phyloP scores from a whole-genome alignment of 2,113 vertebrate species.

The Phocoena phocoena region DNA sequence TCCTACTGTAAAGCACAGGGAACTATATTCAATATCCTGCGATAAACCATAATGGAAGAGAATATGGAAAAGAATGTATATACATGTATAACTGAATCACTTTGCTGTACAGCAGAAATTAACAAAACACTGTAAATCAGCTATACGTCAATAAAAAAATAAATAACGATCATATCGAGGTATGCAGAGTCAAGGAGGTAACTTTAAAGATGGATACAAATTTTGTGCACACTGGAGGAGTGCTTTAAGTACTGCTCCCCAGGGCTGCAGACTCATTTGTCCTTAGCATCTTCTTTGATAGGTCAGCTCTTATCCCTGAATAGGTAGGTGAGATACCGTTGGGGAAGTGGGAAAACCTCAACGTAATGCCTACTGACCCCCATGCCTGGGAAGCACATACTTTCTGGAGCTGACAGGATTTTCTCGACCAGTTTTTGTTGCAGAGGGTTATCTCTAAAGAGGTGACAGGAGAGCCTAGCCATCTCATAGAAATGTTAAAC shows the following conservation, averaged over 20 bases:
- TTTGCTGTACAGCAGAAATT: not conserved
- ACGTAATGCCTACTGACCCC: not conserved
- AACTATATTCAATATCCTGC: not conserved
- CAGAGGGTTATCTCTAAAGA: not conserved
- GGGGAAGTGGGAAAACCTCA: not conserved
- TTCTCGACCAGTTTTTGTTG: not conserved
- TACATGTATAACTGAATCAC: not conserved
- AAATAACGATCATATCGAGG: not conserved
- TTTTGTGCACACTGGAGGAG: not conserved
- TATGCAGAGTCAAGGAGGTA: not conserved
- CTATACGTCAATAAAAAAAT: not conserved
- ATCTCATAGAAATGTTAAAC: conserved; percentile 11
- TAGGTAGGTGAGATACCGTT: not conserved
- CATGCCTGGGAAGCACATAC: fast-evolving
- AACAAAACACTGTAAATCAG: not conserved
- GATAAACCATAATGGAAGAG: not conserved
- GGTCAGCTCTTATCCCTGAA: not conserved
- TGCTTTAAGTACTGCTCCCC: fast-evolving
- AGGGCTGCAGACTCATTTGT: not conserved
- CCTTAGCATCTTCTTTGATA: not conserved
- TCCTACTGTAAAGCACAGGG: not conserved
- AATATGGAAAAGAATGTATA: not conserved
- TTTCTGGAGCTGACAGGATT: not conserved
- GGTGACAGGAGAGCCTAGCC: not conserved
- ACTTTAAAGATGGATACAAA: not conserved